Percentiles rank a stretch among this genome's conserved stretches.
Conservation (phyloP, 64 coral and sea anemone genomes). For the Cladopsammia gracilis region DNA sequence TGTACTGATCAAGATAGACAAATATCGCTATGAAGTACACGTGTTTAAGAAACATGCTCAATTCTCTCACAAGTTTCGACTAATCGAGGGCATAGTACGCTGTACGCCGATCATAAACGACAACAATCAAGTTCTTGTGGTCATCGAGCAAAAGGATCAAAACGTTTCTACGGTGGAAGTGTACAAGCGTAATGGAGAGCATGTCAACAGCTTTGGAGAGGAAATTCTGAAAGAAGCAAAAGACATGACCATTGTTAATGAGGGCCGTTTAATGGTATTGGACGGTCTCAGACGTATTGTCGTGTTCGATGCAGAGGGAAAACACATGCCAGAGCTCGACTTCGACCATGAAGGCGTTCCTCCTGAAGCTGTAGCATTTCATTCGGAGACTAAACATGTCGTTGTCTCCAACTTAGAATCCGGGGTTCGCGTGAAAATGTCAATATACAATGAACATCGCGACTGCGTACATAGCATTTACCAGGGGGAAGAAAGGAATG, state of each 20-base stretch:
- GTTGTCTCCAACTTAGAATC: conserved; percentile 45
- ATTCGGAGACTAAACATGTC: conserved; percentile 11
- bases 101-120: conserved; percentile 22
- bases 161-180: background rate
- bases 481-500: conserved; percentile 13
- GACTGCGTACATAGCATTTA: conserved; percentile 43
- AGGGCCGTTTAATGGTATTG: conserved; percentile 43
- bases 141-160: background rate
- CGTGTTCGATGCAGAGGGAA: background rate
- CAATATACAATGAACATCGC: conserved; percentile 32
- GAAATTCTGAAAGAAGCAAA: conserved; percentile 28
- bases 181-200: conserved; percentile 18
- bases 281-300: conserved; percentile 29
- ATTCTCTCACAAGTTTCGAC: background rate
- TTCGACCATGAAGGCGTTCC: background rate
- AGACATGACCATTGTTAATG: conserved; percentile 37
- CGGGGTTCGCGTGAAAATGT: conserved; percentile 3
- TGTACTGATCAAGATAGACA: conserved; percentile 61
- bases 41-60: conserved; percentile 43
- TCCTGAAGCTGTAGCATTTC: conserved; percentile 33
- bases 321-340: background rate
- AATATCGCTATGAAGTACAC: conserved; percentile 38
- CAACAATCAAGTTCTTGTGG: conserved; percentile 25
- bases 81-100: conserved; percentile 53
- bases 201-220: conserved; percentile 10